Base-by-base conservation (phyloP, 2,113 vertebrate species). In the Otocyon megalotis region DNA sequence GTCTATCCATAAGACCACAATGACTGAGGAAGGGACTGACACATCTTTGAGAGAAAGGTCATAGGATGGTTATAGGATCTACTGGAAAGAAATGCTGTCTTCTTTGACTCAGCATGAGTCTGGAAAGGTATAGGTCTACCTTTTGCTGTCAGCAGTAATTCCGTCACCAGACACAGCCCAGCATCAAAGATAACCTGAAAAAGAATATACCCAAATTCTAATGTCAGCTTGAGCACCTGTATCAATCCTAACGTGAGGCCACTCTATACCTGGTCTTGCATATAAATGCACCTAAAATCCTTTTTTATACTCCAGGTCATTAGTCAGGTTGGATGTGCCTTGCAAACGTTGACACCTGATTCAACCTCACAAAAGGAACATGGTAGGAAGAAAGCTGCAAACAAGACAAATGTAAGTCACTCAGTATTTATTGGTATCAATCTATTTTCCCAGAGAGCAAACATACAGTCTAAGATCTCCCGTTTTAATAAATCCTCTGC, bases 341-440 rank as follows among this genome's bases (percentile, higher is more conserved):
- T 83, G 89, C 15, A 94, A 95, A 96, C 12, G 58, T 89, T 50
- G 22, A 93, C 43, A 54, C 22, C 35, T 14, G 35, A 28, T 65
- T 37, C 13, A 26, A 76, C 88, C 65, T 83, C 43, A 56, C 11
- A 63, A 72, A 81, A 94, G 16, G 13, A 37, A 71, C 17, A 58
- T 63, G 12, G 13, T 10, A 67, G 14, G 22, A 80, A 96, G 35
- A 17, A 96, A 74, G n/a, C 19, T 48, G 19, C 11, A 76, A 30
- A 58, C n/a, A 24, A 1, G 74, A 48, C 15, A 93, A 69, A 2
- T 32, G 0, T 43, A 77, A 90, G 69, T 43, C 53, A 37, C 17
- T 81, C 19, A 30, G 50, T 16, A 8, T 96, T 98, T 97, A 95
- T 94, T 24, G 43, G 26, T 90, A 43, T 63, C 60, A 88, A 24